Percentiles rank a stretch among this genome's conserved stretches.
Conservation (phyloP, 2,113 vertebrate genomes). For the Muscicapa adusta region DNA sequence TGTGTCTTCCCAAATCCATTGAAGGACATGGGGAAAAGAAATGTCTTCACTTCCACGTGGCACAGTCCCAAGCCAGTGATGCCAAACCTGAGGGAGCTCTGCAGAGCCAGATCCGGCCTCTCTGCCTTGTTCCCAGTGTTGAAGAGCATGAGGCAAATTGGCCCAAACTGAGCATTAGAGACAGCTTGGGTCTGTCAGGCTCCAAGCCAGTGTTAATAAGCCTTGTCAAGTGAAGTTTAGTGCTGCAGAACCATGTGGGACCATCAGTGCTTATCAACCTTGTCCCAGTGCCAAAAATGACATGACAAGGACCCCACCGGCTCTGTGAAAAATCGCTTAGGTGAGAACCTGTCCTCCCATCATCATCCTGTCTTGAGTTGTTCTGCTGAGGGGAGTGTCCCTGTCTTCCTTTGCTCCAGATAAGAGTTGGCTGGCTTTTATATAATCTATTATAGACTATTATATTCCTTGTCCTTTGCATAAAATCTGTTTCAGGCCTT, state of each 20-base stretch:
- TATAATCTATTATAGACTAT: not conserved
- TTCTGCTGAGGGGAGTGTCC: not conserved
- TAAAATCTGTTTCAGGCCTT: not conserved
- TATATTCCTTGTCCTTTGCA: not conserved
- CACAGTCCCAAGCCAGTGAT: not conserved
- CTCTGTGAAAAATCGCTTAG: not conserved
- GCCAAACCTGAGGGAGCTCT: not conserved
- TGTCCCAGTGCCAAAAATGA: not conserved
- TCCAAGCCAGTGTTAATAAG: conserved; percentile 18
- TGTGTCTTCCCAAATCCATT: not conserved
- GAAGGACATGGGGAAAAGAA: not conserved
- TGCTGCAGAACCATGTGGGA: not conserved
- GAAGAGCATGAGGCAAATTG: not conserved
- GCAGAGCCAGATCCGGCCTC: not conserved
- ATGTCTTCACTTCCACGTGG: not conserved
- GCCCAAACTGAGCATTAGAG: not conserved
- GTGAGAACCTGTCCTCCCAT: not conserved
- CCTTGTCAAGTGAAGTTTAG: not conserved
- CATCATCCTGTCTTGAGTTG: not conserved
- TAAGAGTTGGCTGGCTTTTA: not conserved
- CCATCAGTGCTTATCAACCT: not conserved
- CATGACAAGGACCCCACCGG: not conserved
- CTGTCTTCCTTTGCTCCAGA: not conserved
- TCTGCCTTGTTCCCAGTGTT: not conserved
- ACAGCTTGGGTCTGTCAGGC: conserved; percentile 28